phyloP scores from a whole-genome alignment of 1,140 invertebrate genomes.

The Anastrepha obliqua region DNA sequence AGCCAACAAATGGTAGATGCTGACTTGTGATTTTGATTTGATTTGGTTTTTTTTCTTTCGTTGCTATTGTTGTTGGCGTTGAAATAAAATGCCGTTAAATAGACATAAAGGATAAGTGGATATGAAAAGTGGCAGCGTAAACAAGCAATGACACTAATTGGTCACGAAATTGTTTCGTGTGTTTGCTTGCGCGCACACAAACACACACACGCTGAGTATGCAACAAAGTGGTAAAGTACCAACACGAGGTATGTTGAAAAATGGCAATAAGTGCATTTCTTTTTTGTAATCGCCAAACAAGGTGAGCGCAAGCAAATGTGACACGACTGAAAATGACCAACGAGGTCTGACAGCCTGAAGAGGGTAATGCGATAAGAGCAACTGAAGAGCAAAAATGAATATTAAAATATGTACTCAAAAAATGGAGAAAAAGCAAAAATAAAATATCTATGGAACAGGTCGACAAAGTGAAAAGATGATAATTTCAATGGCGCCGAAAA shows the following conservation, averaged over 20 bases:
- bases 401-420: background rate
- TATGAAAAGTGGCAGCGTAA: slow-evolving; percentile 47
- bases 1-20: background rate
- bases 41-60: too few relatives aligned
- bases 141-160: slow-evolving; percentile 54
- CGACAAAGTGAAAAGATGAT: background rate
- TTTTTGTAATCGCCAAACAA: slow-evolving; percentile 19
- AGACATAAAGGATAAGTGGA: slow-evolving; percentile 3
- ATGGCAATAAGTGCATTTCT: background rate
- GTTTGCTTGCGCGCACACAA: background rate
- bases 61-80: background rate
- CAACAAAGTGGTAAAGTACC: background rate
- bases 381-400: background rate
- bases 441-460: background rate
- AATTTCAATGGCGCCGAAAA: background rate
- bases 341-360: background rate
- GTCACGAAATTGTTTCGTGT: slow-evolving; percentile 41
- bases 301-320: background rate
- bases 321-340: slow-evolving; percentile 14
- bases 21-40: background rate
- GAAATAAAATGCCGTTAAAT: background rate
- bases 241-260: background rate
- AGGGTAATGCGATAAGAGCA: background rate
- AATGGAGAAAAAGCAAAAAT: background rate
- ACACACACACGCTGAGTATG: background rate